These are phyloP conservation scores for Heliconius eleuchia DNA, from an alignment of 1,140 invertebrate species.

Conservation along the genomic window DNA sequence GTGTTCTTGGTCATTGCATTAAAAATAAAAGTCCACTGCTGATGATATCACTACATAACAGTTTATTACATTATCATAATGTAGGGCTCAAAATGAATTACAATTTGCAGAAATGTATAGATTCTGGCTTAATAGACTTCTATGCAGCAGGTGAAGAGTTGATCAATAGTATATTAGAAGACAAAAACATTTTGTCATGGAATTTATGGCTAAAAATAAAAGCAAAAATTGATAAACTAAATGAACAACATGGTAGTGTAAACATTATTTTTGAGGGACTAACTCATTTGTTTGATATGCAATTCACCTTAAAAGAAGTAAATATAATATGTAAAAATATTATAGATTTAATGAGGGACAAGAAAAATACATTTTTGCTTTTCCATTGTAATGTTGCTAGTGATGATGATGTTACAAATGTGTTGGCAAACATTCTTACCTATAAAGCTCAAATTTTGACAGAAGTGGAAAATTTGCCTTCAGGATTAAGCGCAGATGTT, in stretches of 20 bases:
- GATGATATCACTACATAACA: conserved; percentile 84
- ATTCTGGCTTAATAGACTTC: conserved; percentile 80
- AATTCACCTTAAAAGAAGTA: conserved; percentile 79
- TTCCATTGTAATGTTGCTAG: conserved; percentile 70
- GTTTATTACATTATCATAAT: conserved; percentile 87
- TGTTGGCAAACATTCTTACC: conserved; percentile 82
- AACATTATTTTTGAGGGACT: conserved; percentile 87
- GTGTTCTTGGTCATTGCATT: conserved; percentile 82
- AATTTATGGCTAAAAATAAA: conserved; percentile 55
- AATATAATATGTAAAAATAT: conserved; percentile 81
- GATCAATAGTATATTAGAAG: conserved; percentile 81
- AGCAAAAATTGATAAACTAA: conserved; percentile 49
- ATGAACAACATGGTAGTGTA: conserved; percentile 65
- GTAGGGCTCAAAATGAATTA: conserved; percentile 88
- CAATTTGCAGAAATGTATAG: conserved; percentile 83
- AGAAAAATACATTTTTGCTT: conserved; percentile 60
- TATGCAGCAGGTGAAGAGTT: conserved; percentile 61
- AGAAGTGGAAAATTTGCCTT: conserved; percentile 84
- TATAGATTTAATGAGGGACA: conserved; percentile 54
- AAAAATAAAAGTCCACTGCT: conserved; percentile 82
- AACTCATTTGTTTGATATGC: conserved; percentile 85
- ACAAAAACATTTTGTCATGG: conserved; percentile 70
- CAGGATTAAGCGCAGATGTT: conserved; percentile 85
- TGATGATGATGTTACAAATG: conserved; percentile 81
- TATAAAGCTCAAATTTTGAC: conserved; percentile 84